These are phyloP conservation scores for Macaria liturata DNA, from an alignment of 2,888 invertebrate genomes.

Conservation along the genomic window DNA sequence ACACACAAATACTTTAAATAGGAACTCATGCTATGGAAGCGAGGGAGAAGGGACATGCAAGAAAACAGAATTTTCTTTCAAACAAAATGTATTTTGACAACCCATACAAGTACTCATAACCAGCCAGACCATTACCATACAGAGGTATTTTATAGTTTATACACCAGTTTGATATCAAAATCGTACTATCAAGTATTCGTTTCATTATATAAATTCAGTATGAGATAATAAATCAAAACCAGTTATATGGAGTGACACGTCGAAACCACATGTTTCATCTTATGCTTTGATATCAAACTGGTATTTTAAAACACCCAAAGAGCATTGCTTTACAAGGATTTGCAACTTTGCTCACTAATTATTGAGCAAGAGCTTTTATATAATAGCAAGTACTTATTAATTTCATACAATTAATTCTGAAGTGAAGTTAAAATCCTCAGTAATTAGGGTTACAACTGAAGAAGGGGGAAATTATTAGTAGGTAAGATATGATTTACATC, in stretches of 20 bases:
- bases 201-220: too few species aligned
- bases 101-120: conserved; percentile 68
- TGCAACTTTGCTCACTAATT: too few species aligned
- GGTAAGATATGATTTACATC: too few species aligned
- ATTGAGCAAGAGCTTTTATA: conserved; percentile 1
- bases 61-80: conserved; percentile 75
- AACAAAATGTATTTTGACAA: conserved; percentile 76
- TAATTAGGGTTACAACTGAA: too few species aligned
- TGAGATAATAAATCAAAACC: too few species aligned
- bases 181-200: not conserved
- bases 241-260: too few species aligned
- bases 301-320: conserved; percentile 1
- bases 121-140: conserved; percentile 62
- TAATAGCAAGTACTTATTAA: not conserved
- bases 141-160: conserved; percentile 24
- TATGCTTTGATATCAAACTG: not conserved
- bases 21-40: conserved; percentile 58
- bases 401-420: too few species aligned
- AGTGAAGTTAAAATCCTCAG: too few species aligned
- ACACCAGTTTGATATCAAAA: not conserved
- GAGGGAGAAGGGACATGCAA: conserved; percentile 71
- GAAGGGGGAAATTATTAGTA: too few species aligned
- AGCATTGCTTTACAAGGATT: conserved; percentile 47
- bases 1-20: too few species aligned
- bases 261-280: too few species aligned